Evolutionary conservation across 2,888 invertebrate genomes (phyloP).

Genomic region (Melinopterus prodromus): DNA sequence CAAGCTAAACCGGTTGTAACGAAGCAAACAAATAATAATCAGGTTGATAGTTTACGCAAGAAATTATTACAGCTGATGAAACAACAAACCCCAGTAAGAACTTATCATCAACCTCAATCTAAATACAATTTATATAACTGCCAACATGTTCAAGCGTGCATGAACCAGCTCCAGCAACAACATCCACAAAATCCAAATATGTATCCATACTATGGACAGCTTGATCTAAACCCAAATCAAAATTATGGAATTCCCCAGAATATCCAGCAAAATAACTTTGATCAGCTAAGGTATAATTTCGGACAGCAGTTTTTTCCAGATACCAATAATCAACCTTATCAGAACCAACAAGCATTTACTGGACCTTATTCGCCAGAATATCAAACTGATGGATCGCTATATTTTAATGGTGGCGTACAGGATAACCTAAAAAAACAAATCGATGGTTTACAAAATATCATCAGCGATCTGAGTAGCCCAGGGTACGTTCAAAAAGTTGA

Average conservation of each 20-base stretch:
- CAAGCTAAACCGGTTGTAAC: slow-evolving; percentile 22
- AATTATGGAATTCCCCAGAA: slow-evolving; percentile 20
- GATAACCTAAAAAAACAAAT: slow-evolving; percentile 53
- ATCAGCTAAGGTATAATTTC: slow-evolving; percentile 8
- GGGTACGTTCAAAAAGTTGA: slow-evolving; percentile 51
- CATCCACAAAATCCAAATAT: neutral
- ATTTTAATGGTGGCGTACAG: slow-evolving; percentile 31
- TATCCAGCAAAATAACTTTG: slow-evolving; percentile 13
- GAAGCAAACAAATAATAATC: slow-evolving; percentile 30
- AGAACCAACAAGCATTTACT: neutral
- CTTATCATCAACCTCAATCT: neutral
- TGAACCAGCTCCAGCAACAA: neutral
- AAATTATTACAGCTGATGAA: slow-evolving; percentile 13
- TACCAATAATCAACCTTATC: neutral
- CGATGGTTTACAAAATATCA: slow-evolving; percentile 51
- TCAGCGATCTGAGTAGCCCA: slow-evolving; percentile 50
- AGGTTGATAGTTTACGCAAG: slow-evolving; percentile 31
- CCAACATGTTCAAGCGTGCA: slow-evolving; percentile 6
- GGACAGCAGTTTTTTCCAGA: slow-evolving; percentile 28
- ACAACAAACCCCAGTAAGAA: neutral
- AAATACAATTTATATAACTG: slow-evolving; percentile 15
- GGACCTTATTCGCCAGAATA: slow-evolving; percentile 22
- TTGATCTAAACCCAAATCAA: neutral
- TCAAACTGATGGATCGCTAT: slow-evolving; percentile 39
- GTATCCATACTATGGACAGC: neutral